A percentile compares a stretch with the other conserved stretches of the same genome.
Evolutionary conservation across 1,140 invertebrate species (phyloP).

Genomic region (Micrasema minimum): DNA sequence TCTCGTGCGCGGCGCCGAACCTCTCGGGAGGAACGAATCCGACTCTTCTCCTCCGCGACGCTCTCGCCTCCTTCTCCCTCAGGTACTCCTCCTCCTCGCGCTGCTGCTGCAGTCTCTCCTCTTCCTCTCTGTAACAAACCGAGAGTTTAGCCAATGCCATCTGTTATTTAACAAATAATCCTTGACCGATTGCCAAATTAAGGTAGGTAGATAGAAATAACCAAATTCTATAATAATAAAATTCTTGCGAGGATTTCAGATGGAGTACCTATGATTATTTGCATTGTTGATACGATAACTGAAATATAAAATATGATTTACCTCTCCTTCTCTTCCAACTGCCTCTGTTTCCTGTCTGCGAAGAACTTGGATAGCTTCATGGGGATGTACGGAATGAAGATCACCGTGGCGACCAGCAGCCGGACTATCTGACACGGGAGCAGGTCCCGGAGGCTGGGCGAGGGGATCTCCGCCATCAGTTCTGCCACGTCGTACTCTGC

Average conservation of each 20-base stretch:
- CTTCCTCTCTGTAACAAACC: slow-evolving; percentile 41
- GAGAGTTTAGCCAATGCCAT: too few relatives aligned
- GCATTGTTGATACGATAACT: too few relatives aligned
- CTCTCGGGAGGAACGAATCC: slow-evolving; percentile 73
- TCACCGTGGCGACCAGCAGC: slow-evolving; percentile 71
- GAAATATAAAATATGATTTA: too few relatives aligned
- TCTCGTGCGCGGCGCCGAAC: slow-evolving; percentile 58
- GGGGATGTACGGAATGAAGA: slow-evolving; percentile 68
- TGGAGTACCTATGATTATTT: too few relatives aligned
- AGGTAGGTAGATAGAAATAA: too few relatives aligned
- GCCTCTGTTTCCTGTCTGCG: slow-evolving; percentile 69
- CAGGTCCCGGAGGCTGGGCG: slow-evolving; percentile 83
- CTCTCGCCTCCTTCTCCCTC: slow-evolving; percentile 57
- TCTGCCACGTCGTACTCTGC: slow-evolving; percentile 71
- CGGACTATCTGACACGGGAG: slow-evolving; percentile 85
- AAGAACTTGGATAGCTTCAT: slow-evolving; percentile 64
- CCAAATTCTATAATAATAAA: too few relatives aligned
- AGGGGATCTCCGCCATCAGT: slow-evolving; percentile 77
- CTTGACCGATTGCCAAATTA: too few relatives aligned
- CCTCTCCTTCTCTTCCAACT: slow-evolving; percentile 68
- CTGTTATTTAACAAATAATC: too few relatives aligned
- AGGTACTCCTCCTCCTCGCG: slow-evolving; percentile 66
- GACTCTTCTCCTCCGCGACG: slow-evolving; percentile 68
- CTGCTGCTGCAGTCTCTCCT: slow-evolving; percentile 65
- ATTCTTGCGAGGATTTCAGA: too few relatives aligned